phyloP scores from a whole-genome alignment of 2,113 vertebrate genomes.

The Haliaeetus leucogaster region DNA sequence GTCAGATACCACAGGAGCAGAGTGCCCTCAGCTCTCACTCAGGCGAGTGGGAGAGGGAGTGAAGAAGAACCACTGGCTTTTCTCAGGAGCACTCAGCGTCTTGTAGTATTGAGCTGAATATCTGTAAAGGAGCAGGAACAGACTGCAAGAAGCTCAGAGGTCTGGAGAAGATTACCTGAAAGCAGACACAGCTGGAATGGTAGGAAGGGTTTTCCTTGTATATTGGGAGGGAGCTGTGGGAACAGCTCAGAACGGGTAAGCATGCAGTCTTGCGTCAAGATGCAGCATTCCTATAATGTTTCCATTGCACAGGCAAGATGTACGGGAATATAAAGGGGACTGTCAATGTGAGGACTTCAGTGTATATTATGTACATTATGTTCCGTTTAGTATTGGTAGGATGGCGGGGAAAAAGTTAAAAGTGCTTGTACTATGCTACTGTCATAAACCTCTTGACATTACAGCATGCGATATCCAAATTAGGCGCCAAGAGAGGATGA shows the following conservation, averaged over 20 bases:
- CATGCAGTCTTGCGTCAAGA: neutral
- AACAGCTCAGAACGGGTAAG: neutral
- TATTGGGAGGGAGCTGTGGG: neutral
- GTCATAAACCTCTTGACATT: neutral
- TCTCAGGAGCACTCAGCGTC: slow-evolving; percentile 12
- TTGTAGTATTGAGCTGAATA: slow-evolving; percentile 1
- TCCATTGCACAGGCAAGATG: neutral
- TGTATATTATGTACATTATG: neutral
- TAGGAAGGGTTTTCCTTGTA: slow-evolving; percentile 36
- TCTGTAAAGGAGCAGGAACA: neutral
- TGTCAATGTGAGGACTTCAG: neutral
- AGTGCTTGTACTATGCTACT: neutral
- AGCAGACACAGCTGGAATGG: slow-evolving; percentile 25
- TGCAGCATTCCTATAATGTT: neutral
- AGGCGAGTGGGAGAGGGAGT: neutral
- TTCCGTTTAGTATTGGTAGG: neutral
- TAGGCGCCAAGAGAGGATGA: neutral
- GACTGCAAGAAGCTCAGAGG: neutral
- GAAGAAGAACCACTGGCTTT: neutral
- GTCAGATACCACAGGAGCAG: neutral
- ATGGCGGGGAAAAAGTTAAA: neutral
- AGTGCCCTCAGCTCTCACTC: neutral
- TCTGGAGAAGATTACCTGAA: slow-evolving; percentile 17
- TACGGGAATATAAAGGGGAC: neutral
- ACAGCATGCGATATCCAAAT: neutral